Conservation (phyloP, 2,113 vertebrate genomes). For the Platichthys stellatus region DNA sequence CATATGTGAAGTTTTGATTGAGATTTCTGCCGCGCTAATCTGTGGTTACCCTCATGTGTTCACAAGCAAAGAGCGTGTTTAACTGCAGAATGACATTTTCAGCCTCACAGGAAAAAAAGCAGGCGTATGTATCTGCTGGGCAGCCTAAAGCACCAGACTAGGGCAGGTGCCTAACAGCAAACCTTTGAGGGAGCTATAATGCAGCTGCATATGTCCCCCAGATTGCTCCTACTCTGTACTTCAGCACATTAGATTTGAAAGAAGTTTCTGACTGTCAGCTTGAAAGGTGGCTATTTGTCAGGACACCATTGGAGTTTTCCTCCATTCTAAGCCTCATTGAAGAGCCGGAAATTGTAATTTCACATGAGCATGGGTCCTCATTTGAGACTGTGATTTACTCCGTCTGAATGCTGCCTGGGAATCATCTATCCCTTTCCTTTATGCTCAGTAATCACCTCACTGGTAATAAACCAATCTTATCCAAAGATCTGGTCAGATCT, state of each 20-base stretch:
- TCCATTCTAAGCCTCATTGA: not conserved
- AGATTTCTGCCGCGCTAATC: no score
- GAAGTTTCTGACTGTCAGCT: not conserved
- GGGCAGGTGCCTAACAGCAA: no score
- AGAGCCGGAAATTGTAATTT: not conserved
- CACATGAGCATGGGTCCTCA: not conserved
- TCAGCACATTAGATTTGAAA: no score
- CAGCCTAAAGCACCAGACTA: no score
- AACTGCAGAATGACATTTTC: no score
- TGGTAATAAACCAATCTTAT: constrained; percentile 44
- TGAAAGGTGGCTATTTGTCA: not conserved
- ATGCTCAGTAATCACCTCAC: constrained; percentile 13
- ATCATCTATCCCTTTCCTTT: constrained; percentile 14
- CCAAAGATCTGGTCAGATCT: constrained; percentile 25
- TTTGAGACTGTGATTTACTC: not conserved
- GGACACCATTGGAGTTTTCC: not conserved
- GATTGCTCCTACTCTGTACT: no score
- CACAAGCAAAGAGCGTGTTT: no score
- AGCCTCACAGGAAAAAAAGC: no score
- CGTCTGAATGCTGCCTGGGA: not conserved
- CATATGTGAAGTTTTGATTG: no score
- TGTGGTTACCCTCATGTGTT: no score
- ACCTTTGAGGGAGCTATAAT: no score
- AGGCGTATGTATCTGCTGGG: no score
- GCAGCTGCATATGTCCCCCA: not conserved